Base-by-base conservation (phyloP, 2,797 vertebrate species). In the Macroramphosus scolopax region DNA sequence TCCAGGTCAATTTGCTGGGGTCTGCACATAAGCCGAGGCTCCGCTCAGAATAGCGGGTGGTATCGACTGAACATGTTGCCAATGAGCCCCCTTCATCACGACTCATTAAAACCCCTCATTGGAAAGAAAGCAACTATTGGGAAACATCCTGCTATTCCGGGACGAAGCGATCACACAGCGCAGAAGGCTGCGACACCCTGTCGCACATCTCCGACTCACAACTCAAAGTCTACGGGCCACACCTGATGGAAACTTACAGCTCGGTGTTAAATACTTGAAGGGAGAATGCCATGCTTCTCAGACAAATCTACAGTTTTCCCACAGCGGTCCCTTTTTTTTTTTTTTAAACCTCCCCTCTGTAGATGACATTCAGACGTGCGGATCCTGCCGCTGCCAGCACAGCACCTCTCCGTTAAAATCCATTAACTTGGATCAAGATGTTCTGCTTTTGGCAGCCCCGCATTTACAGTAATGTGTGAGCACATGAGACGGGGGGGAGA, bases 101-200 rank as follows among this genome's bases (percentile, higher is more conserved):
- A 77, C 68, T 80, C 61, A 59, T 86, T 78, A 85, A 83, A 77
- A 51, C n/a, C n/a, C 72, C 82, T 82, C 55, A 78, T 88, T 82
- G 78, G 60, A n/a, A 80, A 77, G 53, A 34, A 56, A 77, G 46
- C 20, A 59, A 64, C 67, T 46, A 63, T 62, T 63, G 68, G 55
- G 36, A 38, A 50, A 45, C 44, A 24, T 57, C 50, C 52, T 38
- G 59, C 73, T 70, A 37, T 63, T 74, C 70, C 47, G 18, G 67
- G 65, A 67, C 66, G 25, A 47, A n/a, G n/a, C n/a, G n/a, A n/a
- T n/a, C n/a, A n/a, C n/a, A n/a, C n/a, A n/a, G n/a, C n/a, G n/a
- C n/a, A n/a, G n/a, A n/a, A n/a, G n/a, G 29, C 59, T 46, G 45
- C 9, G 36, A 75, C 60, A 49, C 56, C 25, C 58, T 9, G 38